Conservation (phyloP, 2,113 vertebrate species). For the Lepus timidus region DNA sequence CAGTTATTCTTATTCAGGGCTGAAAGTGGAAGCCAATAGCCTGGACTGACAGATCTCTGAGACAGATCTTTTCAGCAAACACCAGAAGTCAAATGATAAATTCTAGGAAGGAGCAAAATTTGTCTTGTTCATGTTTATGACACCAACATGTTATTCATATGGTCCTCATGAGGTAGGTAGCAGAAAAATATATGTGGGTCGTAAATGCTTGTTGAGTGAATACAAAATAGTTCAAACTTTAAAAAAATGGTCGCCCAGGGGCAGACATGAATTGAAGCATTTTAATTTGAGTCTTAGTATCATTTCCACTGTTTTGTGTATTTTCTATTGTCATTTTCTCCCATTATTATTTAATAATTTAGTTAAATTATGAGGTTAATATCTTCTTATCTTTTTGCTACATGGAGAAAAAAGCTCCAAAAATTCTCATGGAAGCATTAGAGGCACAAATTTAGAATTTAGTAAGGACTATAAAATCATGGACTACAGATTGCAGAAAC, state of each 20-base stretch:
- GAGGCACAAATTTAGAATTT: not conserved
- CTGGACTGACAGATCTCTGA: too few relatives aligned
- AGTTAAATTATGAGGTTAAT: not conserved
- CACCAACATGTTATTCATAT: not conserved
- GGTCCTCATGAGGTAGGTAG: not conserved
- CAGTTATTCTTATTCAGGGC: not conserved
- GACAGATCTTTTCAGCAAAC: not conserved
- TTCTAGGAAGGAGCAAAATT: not conserved
- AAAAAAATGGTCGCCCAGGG: too few relatives aligned
- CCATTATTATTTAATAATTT: not conserved
- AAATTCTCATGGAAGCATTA: not conserved
- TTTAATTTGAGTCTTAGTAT: not conserved
- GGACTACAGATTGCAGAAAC: not conserved
- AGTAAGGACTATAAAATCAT: not conserved
- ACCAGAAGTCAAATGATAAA: not conserved
- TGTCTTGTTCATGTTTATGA: not conserved
- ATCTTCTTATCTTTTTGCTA: not conserved
- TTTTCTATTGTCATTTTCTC: not conserved
- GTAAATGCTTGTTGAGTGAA: not conserved
- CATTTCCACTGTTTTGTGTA: not conserved
- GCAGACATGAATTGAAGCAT: not conserved
- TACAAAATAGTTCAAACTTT: too few relatives aligned
- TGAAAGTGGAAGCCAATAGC: too few relatives aligned
- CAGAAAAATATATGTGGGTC: not conserved
- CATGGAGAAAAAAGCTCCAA: not conserved